phyloP scores from a whole-genome alignment of 2,113 vertebrate genomes.

The Colistium nudipinnis region DNA sequence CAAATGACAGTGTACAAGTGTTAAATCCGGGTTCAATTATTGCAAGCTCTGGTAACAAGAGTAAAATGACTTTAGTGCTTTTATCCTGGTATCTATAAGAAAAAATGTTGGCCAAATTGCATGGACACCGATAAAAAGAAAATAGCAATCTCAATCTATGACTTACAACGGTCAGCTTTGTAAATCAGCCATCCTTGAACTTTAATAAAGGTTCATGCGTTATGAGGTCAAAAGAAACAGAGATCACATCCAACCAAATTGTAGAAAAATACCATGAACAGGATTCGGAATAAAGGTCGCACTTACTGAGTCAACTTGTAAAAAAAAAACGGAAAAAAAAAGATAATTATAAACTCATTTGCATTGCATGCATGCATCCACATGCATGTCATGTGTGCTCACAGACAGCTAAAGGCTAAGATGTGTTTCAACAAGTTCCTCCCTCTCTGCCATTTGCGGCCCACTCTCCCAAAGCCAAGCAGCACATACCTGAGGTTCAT shows the following conservation, averaged over 20 bases:
- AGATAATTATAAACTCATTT: constrained; percentile 3
- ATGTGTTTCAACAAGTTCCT: constrained; percentile 42
- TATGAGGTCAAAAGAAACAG: constrained; percentile 7
- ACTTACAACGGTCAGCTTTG: not conserved
- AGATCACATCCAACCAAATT: constrained; percentile 12
- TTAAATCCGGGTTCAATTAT: not conserved
- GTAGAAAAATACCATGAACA: not conserved
- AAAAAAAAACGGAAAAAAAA: too few relatives aligned
- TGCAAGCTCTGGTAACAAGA: not conserved
- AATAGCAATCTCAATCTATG: not conserved
- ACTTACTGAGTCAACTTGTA: constrained; percentile 29
- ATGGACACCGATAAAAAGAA: not conserved
- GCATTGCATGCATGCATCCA: not conserved
- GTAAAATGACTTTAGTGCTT: not conserved
- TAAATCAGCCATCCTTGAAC: not conserved
- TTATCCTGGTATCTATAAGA: too few relatives aligned
- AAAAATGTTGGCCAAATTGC: too few relatives aligned
- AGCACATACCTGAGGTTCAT: constrained; percentile 39
- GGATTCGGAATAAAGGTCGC: constrained; percentile 29
- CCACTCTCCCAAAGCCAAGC: constrained; percentile 1
- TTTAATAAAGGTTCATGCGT: not conserved
- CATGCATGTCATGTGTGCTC: constrained; percentile 1
- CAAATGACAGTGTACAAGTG: not conserved
- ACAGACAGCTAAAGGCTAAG: constrained; percentile 30
- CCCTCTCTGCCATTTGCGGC: constrained; percentile 15